phyloP scores from a whole-genome alignment of 2,888 invertebrate species.

The Andrena bicolor region DNA sequence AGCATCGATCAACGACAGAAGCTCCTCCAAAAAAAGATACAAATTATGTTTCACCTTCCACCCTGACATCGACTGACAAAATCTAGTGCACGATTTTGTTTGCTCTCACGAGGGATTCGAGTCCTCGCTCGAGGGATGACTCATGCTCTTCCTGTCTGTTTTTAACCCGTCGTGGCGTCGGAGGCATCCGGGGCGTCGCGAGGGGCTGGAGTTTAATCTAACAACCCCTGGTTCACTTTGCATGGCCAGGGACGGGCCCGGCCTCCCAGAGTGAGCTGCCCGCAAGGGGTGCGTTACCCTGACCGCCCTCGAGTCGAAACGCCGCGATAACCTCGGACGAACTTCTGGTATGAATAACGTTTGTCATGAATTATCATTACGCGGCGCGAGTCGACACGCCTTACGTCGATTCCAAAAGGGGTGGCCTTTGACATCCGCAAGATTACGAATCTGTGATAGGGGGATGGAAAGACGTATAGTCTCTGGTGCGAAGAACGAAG shows the following conservation, averaged over 20 bases:
- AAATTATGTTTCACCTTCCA: too few relatives aligned
- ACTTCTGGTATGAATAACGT: conserved; percentile 78
- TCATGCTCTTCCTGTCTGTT: conserved; percentile 82
- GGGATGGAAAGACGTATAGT: neutral
- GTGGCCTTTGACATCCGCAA: conserved; percentile 24
- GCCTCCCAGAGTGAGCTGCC: conserved; percentile 68
- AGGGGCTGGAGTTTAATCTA: conserved; percentile 84
- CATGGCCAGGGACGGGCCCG: conserved; percentile 77
- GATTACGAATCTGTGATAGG: conserved; percentile 52
- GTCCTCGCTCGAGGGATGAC: conserved; percentile 75
- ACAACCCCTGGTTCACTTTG: conserved; percentile 83
- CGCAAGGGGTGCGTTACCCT: conserved; percentile 79
- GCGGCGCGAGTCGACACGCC: conserved; percentile 53
- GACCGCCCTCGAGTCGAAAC: conserved; percentile 69
- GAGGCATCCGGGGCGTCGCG: conserved; percentile 80
- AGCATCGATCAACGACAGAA: too few relatives aligned
- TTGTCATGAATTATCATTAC: conserved; percentile 74
- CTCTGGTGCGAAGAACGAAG: conserved; percentile 28
- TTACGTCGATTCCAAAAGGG: conserved; percentile 53
- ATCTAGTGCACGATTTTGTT: conserved; percentile 61
- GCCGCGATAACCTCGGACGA: conserved; percentile 72
- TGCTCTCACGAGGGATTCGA: conserved; percentile 65
- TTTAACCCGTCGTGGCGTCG: conserved; percentile 81
- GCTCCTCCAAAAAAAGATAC: too few relatives aligned
- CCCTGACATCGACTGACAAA: conserved; percentile 10